Conservation (phyloP, 2,888 invertebrate species). For the Coecobrya sp. region DNA sequence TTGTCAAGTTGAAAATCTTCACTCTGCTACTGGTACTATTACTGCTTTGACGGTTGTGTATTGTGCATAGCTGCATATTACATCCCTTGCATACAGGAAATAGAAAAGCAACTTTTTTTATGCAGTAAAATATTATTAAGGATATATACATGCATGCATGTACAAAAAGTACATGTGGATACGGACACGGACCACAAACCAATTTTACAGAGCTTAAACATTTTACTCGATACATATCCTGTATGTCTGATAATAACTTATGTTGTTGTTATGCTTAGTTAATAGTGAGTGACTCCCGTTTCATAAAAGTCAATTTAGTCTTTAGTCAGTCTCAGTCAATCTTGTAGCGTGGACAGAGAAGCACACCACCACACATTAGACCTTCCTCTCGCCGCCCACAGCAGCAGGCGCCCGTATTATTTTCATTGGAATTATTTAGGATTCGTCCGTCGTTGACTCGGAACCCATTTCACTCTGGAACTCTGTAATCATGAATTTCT, state of each 20-base stretch:
- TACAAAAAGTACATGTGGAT: not conserved
- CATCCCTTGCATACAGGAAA: conserved; percentile 27
- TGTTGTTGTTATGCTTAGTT: conserved; percentile 37
- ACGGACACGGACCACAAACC: conserved; percentile 38
- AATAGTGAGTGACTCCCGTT: conserved; percentile 37
- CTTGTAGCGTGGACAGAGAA: conserved; percentile 32
- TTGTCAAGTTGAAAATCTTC: conserved; percentile 46
- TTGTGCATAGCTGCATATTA: not conserved
- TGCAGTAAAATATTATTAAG: conserved; percentile 1
- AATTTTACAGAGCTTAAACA: conserved; percentile 20
- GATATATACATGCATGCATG: not conserved
- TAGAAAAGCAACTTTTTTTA: conserved; percentile 6
- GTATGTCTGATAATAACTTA: not conserved
- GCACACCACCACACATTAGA: not conserved
- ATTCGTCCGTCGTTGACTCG: not conserved
- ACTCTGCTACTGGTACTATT: not conserved
- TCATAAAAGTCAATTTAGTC: conserved; percentile 52
- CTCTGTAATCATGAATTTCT: conserved; percentile 20
- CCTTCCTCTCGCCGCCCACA: conserved; percentile 15
- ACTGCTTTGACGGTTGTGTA: not conserved
- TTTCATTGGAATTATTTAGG: conserved; percentile 38
- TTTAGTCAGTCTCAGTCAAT: conserved; percentile 55
- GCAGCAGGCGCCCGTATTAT: conserved; percentile 5
- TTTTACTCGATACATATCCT: not conserved
- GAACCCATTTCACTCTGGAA: conserved; percentile 27